Evolutionary conservation across 2,113 vertebrate genomes (phyloP), one percentile per base, ranked within the genome.

Genomic region (Gavialis gangeticus): DNA sequence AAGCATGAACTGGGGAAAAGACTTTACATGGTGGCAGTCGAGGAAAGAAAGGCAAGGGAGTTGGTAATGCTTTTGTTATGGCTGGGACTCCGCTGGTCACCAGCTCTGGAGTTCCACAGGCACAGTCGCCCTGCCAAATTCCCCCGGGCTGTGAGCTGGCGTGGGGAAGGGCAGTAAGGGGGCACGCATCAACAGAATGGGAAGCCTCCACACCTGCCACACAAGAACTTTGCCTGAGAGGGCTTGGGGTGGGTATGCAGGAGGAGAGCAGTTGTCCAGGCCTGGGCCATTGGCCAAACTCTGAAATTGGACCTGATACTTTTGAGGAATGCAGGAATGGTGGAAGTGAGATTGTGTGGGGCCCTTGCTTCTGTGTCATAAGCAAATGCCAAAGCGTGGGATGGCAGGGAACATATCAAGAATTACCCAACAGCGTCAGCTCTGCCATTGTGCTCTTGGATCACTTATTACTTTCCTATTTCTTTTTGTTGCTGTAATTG

Each of bases 391-490:
- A 85, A 77, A 34, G 71, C 63, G 79, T 94, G 77, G 94, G 84
- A 92, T 88, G 88, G 88, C 57, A 46, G 71, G 87, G 88, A 94
- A 57, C 82, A 75, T n/a, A 59, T 30, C 12, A 90, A 84, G 92
- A 85, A 85, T 95, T 93, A 87, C 75, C 86, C 92, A 92, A 90
- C 83, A 69, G 87, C 88, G 92, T 79, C 89, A 92, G 82, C 79
- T 96, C 88, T 67, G 54, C 88, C 85, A 87, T 79, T 92, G 79
- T 85, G 28, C 78, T 87, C 94, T 97, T 96, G 97, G 96, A 97
- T 97, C 96, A 95, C 84, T 96, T 97, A 96, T 37, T 97, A 89
- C 94, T 96, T 97, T 97, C 96, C 94, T 97, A 97, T 97, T 97
- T 88, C 94, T 97, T 95, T 86, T 95, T 89, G 89, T 97, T 96